phyloP scores from a whole-genome alignment of 2,888 invertebrate genomes.

The Hirtodrosophila histrioides region DNA sequence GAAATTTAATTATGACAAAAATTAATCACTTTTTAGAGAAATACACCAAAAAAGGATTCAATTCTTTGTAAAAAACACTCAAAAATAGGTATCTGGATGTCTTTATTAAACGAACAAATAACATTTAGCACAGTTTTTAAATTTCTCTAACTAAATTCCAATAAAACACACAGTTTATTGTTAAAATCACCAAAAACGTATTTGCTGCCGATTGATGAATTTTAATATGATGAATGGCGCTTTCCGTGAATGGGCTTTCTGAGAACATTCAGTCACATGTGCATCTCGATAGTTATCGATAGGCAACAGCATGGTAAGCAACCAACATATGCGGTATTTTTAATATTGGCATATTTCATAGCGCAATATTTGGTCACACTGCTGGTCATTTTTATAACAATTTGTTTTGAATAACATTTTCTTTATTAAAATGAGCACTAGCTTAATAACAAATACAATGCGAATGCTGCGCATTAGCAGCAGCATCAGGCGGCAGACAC shows the following conservation, averaged over 20 bases:
- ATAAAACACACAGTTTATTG: too few species aligned
- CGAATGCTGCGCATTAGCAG: conserved; percentile 39
- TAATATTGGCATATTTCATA: background rate
- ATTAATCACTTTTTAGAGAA: too few species aligned
- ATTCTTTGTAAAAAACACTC: too few species aligned
- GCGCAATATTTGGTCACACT: conserved; percentile 13
- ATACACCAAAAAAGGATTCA: too few species aligned
- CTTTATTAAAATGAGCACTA: conserved; percentile 51
- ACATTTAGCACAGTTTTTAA: too few species aligned
- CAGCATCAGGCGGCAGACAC: conserved; percentile 18
- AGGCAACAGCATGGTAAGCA: background rate
- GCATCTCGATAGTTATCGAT: background rate
- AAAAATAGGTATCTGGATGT: too few species aligned
- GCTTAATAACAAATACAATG: conserved; percentile 37
- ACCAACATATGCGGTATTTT: conserved; percentile 7
- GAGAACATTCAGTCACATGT: background rate
- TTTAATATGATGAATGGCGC: too few species aligned
- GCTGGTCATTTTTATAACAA: background rate
- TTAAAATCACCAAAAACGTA: too few species aligned
- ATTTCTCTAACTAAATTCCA: too few species aligned
- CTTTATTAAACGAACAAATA: too few species aligned
- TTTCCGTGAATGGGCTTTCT: background rate
- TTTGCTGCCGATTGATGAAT: too few species aligned
- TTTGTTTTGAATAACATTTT: conserved; percentile 8
- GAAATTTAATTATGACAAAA: too few species aligned